Evolutionary conservation across 2,888 invertebrate species (phyloP), one percentile per base, ranked within the genome.

Genomic region (Phyllotreta striolata): DNA sequence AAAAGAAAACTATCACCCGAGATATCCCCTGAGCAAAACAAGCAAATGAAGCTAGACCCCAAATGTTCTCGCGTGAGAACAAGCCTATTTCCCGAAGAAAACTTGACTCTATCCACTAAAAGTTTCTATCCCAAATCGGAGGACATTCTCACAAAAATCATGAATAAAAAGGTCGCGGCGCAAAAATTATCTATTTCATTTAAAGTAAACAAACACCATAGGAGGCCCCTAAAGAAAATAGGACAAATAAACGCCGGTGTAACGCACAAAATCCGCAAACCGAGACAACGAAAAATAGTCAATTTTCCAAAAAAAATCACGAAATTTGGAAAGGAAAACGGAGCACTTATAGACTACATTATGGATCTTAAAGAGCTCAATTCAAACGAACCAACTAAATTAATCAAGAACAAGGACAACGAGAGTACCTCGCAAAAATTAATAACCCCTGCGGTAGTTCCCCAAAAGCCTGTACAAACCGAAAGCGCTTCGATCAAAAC

Each of bases 221-320:
- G 12, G n/a, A 62, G 40, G 39, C n/a, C 59, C 1, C 52, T 57
- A 14, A 64, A 63, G 62, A 58, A 51, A 47, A 61, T 49, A 49
- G 88, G 88, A 0, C 85, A 86, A 75, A 88, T 90, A n/a, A 89
- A 90, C 74, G 81, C 84, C 64, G 89, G 89, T 0, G 89, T 90
- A 0, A 79, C 82, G 62, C 89, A 90, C 73, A 86, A 84, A 65
- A 88, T 90, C 56, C 83, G 84, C 52, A 88, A 85, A 75, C 88
- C 88, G 0, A 89, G 86, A 78, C 76, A 81, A 0, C 83, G 83
- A 56, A 76, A 76, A 63, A 47, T 70, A 7, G 64, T 64, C 6
- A 76, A 74, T 58, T 67, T 70, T 9, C 51, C 76, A 8, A 63
- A 76, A 8, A 78, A 79, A 63, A 68, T 75, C n/a, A 8, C 7